These are phyloP conservation scores for Pangasianodon gigas DNA, from an alignment of 2,113 vertebrate species.

Conservation along the genomic window DNA sequence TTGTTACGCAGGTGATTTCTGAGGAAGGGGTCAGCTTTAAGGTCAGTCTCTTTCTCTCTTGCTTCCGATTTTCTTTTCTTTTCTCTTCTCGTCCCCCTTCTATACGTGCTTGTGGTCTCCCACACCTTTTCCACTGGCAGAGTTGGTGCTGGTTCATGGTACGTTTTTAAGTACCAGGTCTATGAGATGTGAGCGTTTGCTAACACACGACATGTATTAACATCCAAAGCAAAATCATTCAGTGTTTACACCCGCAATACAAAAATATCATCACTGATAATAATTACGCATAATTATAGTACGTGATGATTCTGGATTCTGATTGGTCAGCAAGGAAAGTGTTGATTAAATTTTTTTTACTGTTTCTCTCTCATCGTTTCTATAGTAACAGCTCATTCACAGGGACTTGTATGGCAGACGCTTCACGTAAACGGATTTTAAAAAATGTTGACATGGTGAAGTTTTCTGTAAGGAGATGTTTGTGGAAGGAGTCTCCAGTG, in stretches of 20 bases:
- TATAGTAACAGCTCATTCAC: neutral
- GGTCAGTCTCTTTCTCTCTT: constrained; percentile 72
- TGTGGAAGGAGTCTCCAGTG: neutral
- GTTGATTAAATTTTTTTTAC: too few species aligned
- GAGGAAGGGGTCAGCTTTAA: constrained; percentile 85
- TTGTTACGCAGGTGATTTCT: constrained; percentile 83
- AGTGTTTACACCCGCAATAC: neutral
- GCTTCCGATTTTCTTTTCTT: constrained; percentile 2
- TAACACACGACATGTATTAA: neutral
- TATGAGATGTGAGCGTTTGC: neutral
- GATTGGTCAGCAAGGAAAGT: neutral
- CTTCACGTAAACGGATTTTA: neutral
- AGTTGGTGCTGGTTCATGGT: neutral
- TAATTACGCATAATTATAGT: neutral
- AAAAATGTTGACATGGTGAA: neutral
- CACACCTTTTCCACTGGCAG: constrained; percentile 18
- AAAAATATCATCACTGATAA: neutral
- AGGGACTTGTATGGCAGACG: neutral
- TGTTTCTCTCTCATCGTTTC: neutral
- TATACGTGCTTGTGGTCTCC: constrained; percentile 13
- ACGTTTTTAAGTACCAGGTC: neutral
- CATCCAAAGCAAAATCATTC: neutral
- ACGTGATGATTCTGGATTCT: neutral
- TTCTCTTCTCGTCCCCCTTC: constrained; percentile 20
- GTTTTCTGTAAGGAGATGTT: too few species aligned